These are phyloP conservation scores for Oxyura jamaicensis DNA, from an alignment of 2,113 vertebrate species.

Conservation along the genomic window DNA sequence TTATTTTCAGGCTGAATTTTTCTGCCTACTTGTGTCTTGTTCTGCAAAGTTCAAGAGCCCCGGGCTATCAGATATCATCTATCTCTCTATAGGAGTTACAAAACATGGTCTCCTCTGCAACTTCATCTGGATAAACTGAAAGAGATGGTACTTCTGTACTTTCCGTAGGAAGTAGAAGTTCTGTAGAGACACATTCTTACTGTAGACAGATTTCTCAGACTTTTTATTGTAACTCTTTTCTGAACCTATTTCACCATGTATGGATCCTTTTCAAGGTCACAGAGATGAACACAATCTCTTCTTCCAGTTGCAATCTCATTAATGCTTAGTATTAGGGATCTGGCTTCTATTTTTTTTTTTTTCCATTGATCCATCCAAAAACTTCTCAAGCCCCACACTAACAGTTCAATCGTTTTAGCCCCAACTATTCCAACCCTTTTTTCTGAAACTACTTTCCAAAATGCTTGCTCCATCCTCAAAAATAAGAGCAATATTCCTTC, in stretches of 20 bases:
- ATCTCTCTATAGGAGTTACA: background rate
- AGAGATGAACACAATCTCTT: background rate
- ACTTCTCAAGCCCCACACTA: background rate
- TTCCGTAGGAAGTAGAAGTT: background rate
- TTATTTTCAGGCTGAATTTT: background rate
- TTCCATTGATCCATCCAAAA: background rate
- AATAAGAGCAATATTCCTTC: background rate
- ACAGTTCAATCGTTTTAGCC: background rate
- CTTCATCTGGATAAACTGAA: background rate
- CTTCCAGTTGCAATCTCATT: background rate
- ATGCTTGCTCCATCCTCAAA: background rate
- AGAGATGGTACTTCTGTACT: background rate
- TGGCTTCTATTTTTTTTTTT: background rate
- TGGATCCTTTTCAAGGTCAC: background rate
- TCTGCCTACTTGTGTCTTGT: background rate
- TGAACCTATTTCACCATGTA: background rate
- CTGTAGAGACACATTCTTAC: background rate
- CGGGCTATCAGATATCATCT: background rate
- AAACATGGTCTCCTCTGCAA: background rate
- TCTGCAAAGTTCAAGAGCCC: slow-evolving; percentile 28
- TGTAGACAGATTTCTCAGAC: background rate
- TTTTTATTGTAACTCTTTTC: background rate
- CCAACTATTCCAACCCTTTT: background rate
- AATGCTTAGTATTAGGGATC: background rate
- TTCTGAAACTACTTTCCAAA: background rate